Evolutionary conservation across 92 coral and sea anemone genomes (phyloP), one percentile per base, ranked within the genome.

Genomic region (Porites evermanni): DNA sequence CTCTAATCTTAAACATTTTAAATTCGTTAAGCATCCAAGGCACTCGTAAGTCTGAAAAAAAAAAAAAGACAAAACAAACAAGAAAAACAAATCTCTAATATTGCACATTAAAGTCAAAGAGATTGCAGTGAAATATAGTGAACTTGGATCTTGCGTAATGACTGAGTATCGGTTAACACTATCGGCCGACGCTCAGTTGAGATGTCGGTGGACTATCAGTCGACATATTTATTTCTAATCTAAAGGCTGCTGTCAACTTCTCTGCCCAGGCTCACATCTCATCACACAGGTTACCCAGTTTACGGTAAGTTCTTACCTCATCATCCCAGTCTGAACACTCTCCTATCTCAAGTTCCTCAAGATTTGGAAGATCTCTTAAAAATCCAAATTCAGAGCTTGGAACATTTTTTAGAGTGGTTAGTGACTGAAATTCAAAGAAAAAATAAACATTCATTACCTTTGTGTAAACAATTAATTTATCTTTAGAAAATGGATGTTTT

Each of bases 321-420:
- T 74, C 79, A 26, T 88, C 86, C 95, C 95, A 93, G 56, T 93
- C 88, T 18, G 78, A 74, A 67, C 95, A 93, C 20, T 93, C 95
- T n/a, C 95, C 95, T 65, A 93, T 77, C 29, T 93, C 93, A 56
- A 93, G 87, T 29, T 79, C 90, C 77, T 87, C 89, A 58, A 93
- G 59, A 12, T 76, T 71, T 58, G 67, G 47, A 53, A 93, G 81
- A 50, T 77, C 77, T 58, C 83, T 64, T 32, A 92, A 71, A 78
- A 92, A 92, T 32, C 85, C 77, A 56, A 92, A 89, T 38, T 92
- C 95, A 53, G 63, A 70, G 19, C 90, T 72, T 61, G 90, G 64
- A 60, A 81, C 71, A 71, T 83, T 88, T 75, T 83, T 92, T 77
- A 92, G 63, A 18, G 93, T 89, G 64, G 95, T 93, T 50, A 89